Percentiles rank a stretch among this genome's conserved stretches.
These are phyloP conservation scores for Monomorium pharaonis DNA, from an alignment of 1,140 invertebrate species.

Conservation along the genomic window DNA sequence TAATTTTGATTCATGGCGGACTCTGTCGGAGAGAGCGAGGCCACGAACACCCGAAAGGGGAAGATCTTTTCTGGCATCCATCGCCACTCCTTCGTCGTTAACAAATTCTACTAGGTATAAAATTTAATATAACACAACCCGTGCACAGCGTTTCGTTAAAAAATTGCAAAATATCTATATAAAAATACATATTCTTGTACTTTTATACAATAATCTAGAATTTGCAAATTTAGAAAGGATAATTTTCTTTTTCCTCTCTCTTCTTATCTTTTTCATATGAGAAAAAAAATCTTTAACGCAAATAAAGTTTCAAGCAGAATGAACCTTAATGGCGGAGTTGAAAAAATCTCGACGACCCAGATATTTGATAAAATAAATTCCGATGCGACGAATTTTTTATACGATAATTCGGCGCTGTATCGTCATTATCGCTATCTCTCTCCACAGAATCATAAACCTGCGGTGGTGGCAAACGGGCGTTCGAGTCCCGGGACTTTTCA, in stretches of 20 bases:
- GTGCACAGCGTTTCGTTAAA: background rate
- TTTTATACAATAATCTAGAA: background rate
- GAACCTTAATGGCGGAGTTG: background rate
- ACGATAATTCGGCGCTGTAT: conserved; percentile 9
- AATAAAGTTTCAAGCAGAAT: background rate
- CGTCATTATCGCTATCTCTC: conserved; percentile 52
- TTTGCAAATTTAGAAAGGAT: background rate
- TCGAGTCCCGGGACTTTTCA: conserved; percentile 81
- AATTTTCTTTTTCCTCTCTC: background rate
- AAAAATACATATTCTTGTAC: background rate
- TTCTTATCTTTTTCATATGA: too few relatives aligned
- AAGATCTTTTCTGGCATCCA: conserved; percentile 28
- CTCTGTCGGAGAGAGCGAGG: conserved; percentile 45
- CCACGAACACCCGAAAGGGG: background rate
- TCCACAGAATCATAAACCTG: conserved; percentile 77
- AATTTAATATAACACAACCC: conserved; percentile 6
- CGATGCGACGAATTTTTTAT: conserved; percentile 12
- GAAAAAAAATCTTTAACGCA: background rate
- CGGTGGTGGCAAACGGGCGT: conserved; percentile 73
- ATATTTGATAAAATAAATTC: background rate
- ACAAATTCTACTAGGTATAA: conserved; percentile 27
- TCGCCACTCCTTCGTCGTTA: background rate
- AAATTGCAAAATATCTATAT: background rate
- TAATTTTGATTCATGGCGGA: conserved; percentile 81
- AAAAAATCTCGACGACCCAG: background rate